Evolutionary conservation across 2,797 vertebrate genomes (phyloP).

Genomic region (Phalloptychus januarius): DNA sequence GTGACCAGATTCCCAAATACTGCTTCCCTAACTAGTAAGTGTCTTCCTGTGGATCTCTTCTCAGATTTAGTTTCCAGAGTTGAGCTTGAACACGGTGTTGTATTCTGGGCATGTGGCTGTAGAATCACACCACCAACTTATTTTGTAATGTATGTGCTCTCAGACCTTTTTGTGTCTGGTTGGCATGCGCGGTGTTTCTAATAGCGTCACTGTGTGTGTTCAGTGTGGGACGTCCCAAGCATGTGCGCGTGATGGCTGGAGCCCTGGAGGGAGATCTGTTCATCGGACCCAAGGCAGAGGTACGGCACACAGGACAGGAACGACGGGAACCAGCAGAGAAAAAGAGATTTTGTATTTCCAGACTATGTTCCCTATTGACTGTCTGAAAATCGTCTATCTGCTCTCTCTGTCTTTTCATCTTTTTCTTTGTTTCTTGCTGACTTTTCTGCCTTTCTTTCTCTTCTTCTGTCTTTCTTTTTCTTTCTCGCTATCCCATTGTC

Average conservation of each 20-base stretch:
- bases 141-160: not conserved
- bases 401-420: not conserved
- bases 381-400: not conserved
- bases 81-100: not conserved
- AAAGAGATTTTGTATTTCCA: not conserved
- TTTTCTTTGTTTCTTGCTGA: not conserved
- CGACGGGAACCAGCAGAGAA: not conserved
- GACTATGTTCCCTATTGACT: not conserved
- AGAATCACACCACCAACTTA: not conserved
- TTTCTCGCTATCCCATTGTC: too few species aligned
- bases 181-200: not conserved
- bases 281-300: conserved; percentile 93
- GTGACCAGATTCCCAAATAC: conserved; percentile 94
- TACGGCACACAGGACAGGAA: conserved; percentile 39
- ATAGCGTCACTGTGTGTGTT: conserved; percentile 30
- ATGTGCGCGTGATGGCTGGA: conserved; percentile 92
- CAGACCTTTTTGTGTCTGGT: not conserved
- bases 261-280: conserved; percentile 91
- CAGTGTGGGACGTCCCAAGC: conserved; percentile 91
- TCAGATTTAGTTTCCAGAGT: too few species aligned
- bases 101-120: not conserved
- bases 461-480: not conserved
- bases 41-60: not conserved
- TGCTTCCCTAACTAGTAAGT: conserved; percentile 94
- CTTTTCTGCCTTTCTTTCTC: not conserved